Evolutionary conservation across 2,888 invertebrate genomes (phyloP), one percentile per base, ranked within the genome.

Genomic region (Nomada goodeniana): DNA sequence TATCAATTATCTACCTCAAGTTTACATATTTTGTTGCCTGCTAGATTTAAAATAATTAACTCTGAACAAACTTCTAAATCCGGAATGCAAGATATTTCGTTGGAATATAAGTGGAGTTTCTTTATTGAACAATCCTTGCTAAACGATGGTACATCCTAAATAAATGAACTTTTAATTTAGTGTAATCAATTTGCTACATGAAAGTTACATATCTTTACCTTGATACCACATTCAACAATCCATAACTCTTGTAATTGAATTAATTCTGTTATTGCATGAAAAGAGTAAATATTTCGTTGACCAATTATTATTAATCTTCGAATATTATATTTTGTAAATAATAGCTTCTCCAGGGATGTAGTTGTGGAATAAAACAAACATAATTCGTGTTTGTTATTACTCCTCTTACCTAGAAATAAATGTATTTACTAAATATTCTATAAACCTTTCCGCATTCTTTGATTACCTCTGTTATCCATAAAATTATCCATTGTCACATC

Each of bases 41-140:
- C 83, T 47, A 90, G 52, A n/a, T 81, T 83, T 52, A 90, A 70
- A 44, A 81, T 55, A 18, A 36, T 84, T 11, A 90, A 74, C 44
- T 47, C 18, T 11, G 72, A 42, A 67, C 82, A 80, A 55, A 57
- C 60, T 44, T 80, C 60, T 44, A 90, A 52, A 80, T 85, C 72
- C 0, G 90, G 88, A 68, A 90, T 74, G 36, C 55, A 63, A 53
- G 77, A 64, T 61, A 90, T 83, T 59, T 85, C 67, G 29, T 90
- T 90, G 4, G 90, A 86, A 73, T 89, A 90, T n/a, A 89, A 72
- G 63, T 85, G 89, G 15, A 90, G 81, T 63, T 84, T 89, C 68
- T 86, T 82, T n/a, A 90, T 23, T 20, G 75, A 70, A 1, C 68
- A 67, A 63, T 82, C 80, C 57, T 72, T 72, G 52, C 82, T 68